These are phyloP conservation scores for Cryptops parisi DNA, from an alignment of 2,888 invertebrate genomes.

Conservation along the genomic window DNA sequence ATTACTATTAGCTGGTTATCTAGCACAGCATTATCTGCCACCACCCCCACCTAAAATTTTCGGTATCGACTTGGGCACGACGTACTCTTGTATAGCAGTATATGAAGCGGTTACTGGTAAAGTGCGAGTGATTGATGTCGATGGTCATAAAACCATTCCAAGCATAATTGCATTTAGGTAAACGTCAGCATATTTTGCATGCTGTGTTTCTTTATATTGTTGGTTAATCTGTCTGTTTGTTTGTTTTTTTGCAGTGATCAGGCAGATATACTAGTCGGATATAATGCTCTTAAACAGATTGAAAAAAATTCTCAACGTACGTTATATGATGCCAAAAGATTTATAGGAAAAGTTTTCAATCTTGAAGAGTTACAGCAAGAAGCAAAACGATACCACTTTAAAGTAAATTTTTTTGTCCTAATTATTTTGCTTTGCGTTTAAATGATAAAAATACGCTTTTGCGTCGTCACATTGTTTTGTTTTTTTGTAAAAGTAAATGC, in stretches of 20 bases:
- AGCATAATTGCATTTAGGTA: conserved; percentile 34
- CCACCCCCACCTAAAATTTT: conserved; percentile 38
- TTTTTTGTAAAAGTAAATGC: too few species aligned
- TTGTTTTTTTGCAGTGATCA: not conserved
- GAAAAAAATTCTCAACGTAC: conserved; percentile 36
- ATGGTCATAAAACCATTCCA: conserved; percentile 35
- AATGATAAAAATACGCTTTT: too few species aligned
- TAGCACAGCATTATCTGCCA: conserved; percentile 35
- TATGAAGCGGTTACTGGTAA: conserved; percentile 36
- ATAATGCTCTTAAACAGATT: conserved; percentile 34
- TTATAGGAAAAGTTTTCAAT: conserved; percentile 32
- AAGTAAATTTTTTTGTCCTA: too few species aligned
- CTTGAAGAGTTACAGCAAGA: not conserved
- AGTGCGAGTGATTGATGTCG: conserved; percentile 32
- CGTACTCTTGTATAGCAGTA: conserved; percentile 36
- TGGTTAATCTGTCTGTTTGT: not conserved
- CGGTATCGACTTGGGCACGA: conserved; percentile 39
- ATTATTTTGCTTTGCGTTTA: too few species aligned
- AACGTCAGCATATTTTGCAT: not conserved
- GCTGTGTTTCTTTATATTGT: not conserved
- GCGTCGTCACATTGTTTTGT: not conserved
- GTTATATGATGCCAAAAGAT: conserved; percentile 38
- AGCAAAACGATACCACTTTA: conserved; percentile 26
- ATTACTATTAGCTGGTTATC: conserved; percentile 35
- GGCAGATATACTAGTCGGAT: conserved; percentile 33